Base-by-base conservation (phyloP, 2,888 invertebrate genomes). In the Palloptera scutellata region DNA sequence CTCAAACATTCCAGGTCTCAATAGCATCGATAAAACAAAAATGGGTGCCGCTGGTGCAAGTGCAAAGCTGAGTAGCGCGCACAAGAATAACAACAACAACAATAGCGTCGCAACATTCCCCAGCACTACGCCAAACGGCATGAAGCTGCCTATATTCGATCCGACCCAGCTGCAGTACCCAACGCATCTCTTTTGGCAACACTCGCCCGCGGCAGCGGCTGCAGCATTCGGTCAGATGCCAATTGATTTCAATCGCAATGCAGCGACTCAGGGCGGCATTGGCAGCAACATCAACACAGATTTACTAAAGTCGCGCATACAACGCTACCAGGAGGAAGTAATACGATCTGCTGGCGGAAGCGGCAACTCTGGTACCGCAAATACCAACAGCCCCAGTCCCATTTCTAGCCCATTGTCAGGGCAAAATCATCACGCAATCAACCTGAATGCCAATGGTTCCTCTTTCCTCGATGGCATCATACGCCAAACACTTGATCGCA, bases 401-500 rank as follows among this genome's bases (percentile, higher is more conserved):
- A 77, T 84, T 43, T 84, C 72, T 62, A 75, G 70, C 76, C 79
- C 62, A 84, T 30, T 74, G 30, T 70, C 73, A 84, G 74, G 70
- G 15, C 64, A 62, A 51, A 63, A 59, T 11, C 57, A 63, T n/a
- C 73, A 73, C 58, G 70, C 73, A 61, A 69, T 75, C 42, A 75
- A 68, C 74, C 86, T 86, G 60, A 88, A 88, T 74, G 90, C 91
- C 73, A 93, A 92, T 73, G 92, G 92, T 65, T 87, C 90, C 43
- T 76, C 74, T 78, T 92, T 94, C 82, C 87, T 94, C 62, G 93
- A 94, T 80, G 94, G 93, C 62, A 92, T 94, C 77, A 95, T 95
- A 75, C 87, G 93, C 76, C 92, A 93, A 74, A 92, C 91, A 74
- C 86, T 95, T 70, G 93, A 93, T 83, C 88, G 90, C 45, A 76